Evolutionary conservation across 2,797 vertebrate genomes (phyloP).

Genomic region (Tamandua tetradactyla): DNA sequence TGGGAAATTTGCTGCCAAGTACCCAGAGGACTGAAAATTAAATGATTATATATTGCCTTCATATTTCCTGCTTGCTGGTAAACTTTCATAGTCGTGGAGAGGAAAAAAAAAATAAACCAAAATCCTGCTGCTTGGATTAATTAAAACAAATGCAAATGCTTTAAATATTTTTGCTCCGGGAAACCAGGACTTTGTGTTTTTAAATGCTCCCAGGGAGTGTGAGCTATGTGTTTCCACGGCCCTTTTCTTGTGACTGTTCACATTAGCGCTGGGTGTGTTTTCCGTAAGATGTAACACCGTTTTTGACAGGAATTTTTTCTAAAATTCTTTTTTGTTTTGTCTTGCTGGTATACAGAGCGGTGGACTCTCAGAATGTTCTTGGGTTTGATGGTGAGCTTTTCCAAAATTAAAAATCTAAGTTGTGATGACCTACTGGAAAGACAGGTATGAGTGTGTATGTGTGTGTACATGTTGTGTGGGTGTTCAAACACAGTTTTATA

Average conservation of each 20-base stretch:
- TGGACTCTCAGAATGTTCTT: slow-evolving; percentile 49
- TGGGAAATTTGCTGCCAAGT: not conserved
- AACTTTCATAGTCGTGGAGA: not conserved
- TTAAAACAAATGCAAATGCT: slow-evolving; percentile 1
- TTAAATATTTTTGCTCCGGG: not conserved
- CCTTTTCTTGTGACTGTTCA: not conserved
- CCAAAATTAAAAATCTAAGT: slow-evolving; percentile 20
- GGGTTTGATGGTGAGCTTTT: not conserved
- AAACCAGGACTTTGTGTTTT: too few relatives aligned
- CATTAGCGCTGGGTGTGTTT: not conserved
- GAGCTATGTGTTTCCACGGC: not conserved
- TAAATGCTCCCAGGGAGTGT: not conserved
- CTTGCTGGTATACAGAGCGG: slow-evolving; percentile 1
- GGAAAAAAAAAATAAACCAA: not conserved
- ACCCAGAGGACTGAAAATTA: not conserved
- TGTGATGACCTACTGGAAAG: slow-evolving; percentile 67
- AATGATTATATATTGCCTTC: not conserved
- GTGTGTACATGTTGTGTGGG: fast-evolving
- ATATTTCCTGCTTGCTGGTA: slow-evolving; percentile 9
- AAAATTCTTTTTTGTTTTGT: not conserved
- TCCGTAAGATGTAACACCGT: not conserved
- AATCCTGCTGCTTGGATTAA: not conserved
- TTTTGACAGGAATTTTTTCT: not conserved
- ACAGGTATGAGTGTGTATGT: not conserved
- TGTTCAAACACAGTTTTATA: not conserved